Base-by-base conservation (phyloP, 2,888 invertebrate species). In the Noctua janthina region DNA sequence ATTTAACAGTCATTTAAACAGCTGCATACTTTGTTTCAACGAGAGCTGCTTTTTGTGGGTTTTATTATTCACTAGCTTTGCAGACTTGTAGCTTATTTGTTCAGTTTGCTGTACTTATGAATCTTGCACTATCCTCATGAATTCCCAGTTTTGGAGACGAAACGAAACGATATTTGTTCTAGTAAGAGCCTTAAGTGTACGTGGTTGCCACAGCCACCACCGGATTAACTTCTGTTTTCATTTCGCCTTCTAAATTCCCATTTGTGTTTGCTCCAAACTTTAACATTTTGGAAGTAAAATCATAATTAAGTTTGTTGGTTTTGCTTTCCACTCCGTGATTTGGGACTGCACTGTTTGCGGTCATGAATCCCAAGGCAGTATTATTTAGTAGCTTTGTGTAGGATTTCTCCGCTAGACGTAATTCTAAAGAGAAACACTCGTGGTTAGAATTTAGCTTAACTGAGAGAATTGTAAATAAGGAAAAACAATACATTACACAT, bases 1-100 rank as follows among this genome's bases (percentile, higher is more conserved):
- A 89, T 89, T 86, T 85, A 89, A 82, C 78, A 89, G 56, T 67
- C 73, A 76, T 83, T 86, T 83, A 76, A 49, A 78, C 82, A 81
- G 82, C 76, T 88, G 85, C 79, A 86, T 83, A 83, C 15, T 83
- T 79, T 76, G 49, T 78, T 74, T 81, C 46, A 76, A 66, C 62
- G 69, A 81, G 78, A 77, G 62, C 59, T 68, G 66, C 66, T 84
- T 80, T 82, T 82, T 68, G 73, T 74, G 4, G 17, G 23, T 76
- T 81, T 66, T 39, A 56, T 76, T 79, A 43, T 73, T 77, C 13
- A 46, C 73, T 82, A 66, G 68, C 68, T 46, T 73, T 43, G 35
- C 49, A 62, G 43, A 73, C 49, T 75, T 66, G 10, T 49, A 71
- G 43, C 56, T 51, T 77, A 56, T 71, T 67, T n/a, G 39, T 72